Evolutionary conservation across 2,113 vertebrate species (phyloP).

Genomic region (Microcebus lehilahytsara): DNA sequence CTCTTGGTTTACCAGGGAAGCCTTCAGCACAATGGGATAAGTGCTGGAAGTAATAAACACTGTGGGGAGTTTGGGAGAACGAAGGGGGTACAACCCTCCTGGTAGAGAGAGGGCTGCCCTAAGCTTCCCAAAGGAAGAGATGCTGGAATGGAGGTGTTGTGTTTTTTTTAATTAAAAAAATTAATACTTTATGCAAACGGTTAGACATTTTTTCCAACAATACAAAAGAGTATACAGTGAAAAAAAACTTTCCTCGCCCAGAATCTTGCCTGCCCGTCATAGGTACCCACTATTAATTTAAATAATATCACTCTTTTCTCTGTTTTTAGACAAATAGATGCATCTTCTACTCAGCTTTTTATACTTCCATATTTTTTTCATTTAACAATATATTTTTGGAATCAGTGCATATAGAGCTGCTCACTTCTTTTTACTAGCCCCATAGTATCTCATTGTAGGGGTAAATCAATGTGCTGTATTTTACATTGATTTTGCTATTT

Average conservation of each 20-base stretch:
- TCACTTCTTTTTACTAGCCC: background rate
- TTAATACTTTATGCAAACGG: background rate
- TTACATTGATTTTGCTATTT: background rate
- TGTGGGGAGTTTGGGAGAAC: background rate
- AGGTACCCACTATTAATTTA: background rate
- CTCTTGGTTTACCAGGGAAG: background rate
- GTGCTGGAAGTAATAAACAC: background rate
- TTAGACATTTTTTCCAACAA: background rate
- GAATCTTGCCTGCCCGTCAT: background rate
- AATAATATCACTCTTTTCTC: background rate
- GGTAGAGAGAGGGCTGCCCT: background rate
- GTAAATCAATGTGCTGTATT: background rate
- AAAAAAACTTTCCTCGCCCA: background rate
- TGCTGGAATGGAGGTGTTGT: background rate
- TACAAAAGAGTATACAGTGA: background rate
- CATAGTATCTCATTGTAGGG: background rate
- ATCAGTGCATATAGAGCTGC: background rate
- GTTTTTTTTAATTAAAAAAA: background rate
- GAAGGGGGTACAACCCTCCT: background rate
- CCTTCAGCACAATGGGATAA: background rate
- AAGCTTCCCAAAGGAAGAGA: background rate
- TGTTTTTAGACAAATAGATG: background rate
- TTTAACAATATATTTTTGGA: background rate
- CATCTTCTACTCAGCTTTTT: background rate
- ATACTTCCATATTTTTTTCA: background rate